A percentile compares a stretch with the other conserved stretches of the same genome.
phyloP scores from a whole-genome alignment of 2,113 vertebrate species.

The Lampris megalopsis region DNA sequence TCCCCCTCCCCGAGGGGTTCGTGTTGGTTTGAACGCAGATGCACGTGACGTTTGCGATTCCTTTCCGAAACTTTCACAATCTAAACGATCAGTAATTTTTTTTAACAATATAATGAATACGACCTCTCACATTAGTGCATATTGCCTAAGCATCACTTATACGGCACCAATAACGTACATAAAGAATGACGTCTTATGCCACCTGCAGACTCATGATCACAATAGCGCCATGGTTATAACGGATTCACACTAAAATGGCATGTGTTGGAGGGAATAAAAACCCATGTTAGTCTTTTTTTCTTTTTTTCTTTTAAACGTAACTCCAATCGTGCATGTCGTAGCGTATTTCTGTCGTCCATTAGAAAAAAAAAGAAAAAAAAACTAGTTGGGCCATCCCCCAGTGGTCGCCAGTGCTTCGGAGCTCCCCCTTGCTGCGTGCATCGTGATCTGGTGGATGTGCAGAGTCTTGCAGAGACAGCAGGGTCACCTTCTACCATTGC shows the following conservation, averaged over 20 bases:
- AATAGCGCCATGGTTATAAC: not conserved
- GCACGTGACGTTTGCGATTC: slow-evolving; percentile 54
- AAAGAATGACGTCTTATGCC: not conserved
- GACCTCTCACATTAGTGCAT: no score
- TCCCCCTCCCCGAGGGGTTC: slow-evolving; percentile 24
- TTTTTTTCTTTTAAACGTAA: not conserved
- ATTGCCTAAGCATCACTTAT: no score
- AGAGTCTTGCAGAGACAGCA: slow-evolving; percentile 73
- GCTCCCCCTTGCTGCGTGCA: slow-evolving; percentile 78
- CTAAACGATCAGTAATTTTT: not conserved
- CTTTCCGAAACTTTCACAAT: slow-evolving; percentile 15
- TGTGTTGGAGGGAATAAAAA: slow-evolving; percentile 13
- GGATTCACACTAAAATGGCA: not conserved
- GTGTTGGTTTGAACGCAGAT: slow-evolving; percentile 56
- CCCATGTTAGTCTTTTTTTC: not conserved
- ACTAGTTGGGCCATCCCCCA: slow-evolving; percentile 65
- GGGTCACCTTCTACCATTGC: slow-evolving; percentile 85
- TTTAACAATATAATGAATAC: no score
- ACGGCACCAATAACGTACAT: not conserved
- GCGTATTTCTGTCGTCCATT: slow-evolving; percentile 50
- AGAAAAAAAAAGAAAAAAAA: slow-evolving; percentile 47
- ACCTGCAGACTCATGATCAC: not conserved
- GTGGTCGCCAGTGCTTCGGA: slow-evolving; percentile 71
- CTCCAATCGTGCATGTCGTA: slow-evolving; percentile 3
- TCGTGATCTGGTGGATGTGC: slow-evolving; percentile 79